Evolutionary conservation across 2,797 vertebrate species (phyloP), one percentile per base, ranked within the genome.

Genomic region (Lepilemur septentrionalis): DNA sequence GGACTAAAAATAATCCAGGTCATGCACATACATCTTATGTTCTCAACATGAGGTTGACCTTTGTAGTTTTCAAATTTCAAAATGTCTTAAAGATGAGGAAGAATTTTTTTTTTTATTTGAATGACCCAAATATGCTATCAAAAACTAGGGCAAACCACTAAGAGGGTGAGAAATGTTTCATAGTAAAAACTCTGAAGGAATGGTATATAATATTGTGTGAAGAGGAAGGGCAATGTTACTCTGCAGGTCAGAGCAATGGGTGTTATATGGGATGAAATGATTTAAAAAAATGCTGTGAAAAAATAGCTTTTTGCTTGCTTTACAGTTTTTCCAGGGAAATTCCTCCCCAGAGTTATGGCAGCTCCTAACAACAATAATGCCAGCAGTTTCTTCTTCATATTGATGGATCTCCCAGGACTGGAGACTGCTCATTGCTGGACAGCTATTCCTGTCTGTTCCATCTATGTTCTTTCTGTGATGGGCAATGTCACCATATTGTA

Each of bases 401-500:
- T 98, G 89, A 96, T 97, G 94, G 95, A 97, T 38, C 69, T 97
- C 12, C 94, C 91, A 4, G 96, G 95, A 11, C 38, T 97, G 17
- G 95, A 97, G 25, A 9, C 22, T 28, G 57, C 89, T 63, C 93
- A 96, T 13, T 85, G 41, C 46, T 97, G 95, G 94, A 96, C 95
- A 52, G 93, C 96, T n/a, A 12, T 97, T 67, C 95, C 93, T 63
- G 15, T 97, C 30, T 97, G 95, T 41, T 46, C 43, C 17, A 84
- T 97, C 52, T 97, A 96, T 52, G 7, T 84, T 72, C 92, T 97
- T 14, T 96, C 96, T 50, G 65, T 96, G 20, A 18, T 97, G 12
- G 96, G 96, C n/a, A 97, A 98, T 18, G 43, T 96, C 46, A 91
- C 30, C 50, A 70, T 97, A 59, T 79, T 97, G 91, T n/a, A 91